Percentiles rank a stretch among this genome's conserved stretches.
Evolutionary conservation across 2,797 vertebrate genomes (phyloP).

Genomic region (Molossus molossus): DNA sequence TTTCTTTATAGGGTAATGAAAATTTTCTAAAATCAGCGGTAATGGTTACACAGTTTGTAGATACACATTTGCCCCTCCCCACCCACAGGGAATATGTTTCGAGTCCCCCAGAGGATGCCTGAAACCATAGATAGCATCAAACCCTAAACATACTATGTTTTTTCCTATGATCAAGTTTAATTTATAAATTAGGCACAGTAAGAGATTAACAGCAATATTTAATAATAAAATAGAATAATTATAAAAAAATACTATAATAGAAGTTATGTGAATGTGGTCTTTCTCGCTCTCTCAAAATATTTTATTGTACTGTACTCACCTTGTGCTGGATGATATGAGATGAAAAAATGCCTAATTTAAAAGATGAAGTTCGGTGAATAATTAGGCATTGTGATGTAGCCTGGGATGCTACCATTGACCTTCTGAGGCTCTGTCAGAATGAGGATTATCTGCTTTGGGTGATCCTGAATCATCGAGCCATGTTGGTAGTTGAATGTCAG

Average conservation of each 20-base stretch:
- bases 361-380: not conserved
- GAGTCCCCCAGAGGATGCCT: not conserved
- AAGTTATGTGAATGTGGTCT: not conserved
- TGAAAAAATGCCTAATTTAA: not conserved
- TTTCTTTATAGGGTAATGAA: slow-evolving; percentile 55
- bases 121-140: not conserved
- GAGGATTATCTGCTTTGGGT: not conserved
- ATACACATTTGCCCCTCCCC: not conserved
- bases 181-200: not conserved
- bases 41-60: slow-evolving; percentile 33
- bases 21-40: slow-evolving; percentile 40
- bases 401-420: not conserved
- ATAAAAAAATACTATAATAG: not conserved
- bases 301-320: not conserved
- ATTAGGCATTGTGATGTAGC: not conserved
- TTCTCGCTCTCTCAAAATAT: not conserved
- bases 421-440: not conserved
- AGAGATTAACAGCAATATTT: not conserved
- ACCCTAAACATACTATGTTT: not conserved
- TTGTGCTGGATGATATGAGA: not conserved
- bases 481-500: not conserved
- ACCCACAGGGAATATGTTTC: not conserved
- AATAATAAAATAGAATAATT: not conserved
- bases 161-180: not conserved
- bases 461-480: not conserved